Percentiles rank a stretch among this genome's conserved stretches.
Conservation (phyloP, 2,797 vertebrate species). For the Syngnathus acus region DNA sequence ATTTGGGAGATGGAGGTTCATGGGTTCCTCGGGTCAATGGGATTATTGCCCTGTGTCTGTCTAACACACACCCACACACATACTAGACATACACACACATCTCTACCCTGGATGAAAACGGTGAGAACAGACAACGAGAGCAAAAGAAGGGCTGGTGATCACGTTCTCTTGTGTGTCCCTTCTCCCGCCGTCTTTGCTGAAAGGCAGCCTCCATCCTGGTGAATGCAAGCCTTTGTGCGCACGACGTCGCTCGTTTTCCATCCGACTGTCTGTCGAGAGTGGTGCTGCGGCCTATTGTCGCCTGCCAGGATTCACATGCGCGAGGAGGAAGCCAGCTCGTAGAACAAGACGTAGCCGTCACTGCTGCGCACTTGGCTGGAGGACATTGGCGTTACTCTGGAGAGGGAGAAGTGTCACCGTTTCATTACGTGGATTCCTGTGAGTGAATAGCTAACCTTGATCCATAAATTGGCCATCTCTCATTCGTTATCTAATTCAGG, state of each 20-base stretch:
- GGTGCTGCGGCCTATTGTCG: conserved; percentile 20
- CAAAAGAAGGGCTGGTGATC: conserved; percentile 35
- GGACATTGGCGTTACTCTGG: conserved; percentile 90
- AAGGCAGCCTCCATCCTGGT: conserved; percentile 22
- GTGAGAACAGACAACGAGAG: conserved; percentile 19
- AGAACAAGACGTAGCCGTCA: conserved; percentile 95
- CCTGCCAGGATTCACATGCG: conserved; percentile 72
- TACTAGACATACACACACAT: conserved; percentile 22
- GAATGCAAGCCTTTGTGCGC: conserved; percentile 15
- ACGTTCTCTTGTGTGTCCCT: conserved; percentile 28
- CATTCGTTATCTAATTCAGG: not conserved
- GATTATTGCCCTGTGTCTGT: conserved; percentile 62
- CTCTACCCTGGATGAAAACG: conserved; percentile 18
- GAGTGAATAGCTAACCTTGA: not conserved
- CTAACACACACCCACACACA: conserved; percentile 25
- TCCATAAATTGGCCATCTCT: not conserved
- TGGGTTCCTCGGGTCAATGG: conserved; percentile 25
- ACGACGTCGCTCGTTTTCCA: conserved; percentile 8
- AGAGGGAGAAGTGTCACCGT: not conserved
- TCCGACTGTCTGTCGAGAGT: conserved; percentile 9
- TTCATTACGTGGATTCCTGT: not conserved
- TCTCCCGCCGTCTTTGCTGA: conserved; percentile 14
- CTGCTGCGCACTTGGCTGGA: conserved; percentile 94
- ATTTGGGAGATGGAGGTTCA: conserved; percentile 44
- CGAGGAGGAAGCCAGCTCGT: conserved; percentile 83